Evolutionary conservation across 2,797 vertebrate genomes (phyloP).

Genomic region (Poeciliopsis gracilis): DNA sequence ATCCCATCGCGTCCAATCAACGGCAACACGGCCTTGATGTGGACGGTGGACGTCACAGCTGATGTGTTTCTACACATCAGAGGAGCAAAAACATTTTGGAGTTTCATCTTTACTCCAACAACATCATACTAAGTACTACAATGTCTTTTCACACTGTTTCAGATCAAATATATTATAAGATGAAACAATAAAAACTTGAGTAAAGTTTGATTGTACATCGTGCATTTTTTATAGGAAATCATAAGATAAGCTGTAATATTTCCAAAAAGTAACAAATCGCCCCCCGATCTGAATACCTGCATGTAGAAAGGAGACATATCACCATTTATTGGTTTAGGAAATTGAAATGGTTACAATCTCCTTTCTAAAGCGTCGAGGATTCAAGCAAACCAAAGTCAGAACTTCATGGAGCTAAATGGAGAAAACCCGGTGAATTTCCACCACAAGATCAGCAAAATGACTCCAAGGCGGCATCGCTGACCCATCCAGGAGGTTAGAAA

Average conservation of each 20-base stretch:
- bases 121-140: too few species aligned
- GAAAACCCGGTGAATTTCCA: background rate
- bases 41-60: background rate
- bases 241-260: background rate
- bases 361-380: background rate
- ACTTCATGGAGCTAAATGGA: background rate
- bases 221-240: background rate
- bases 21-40: background rate
- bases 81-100: background rate
- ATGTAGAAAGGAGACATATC: background rate
- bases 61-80: background rate
- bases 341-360: background rate
- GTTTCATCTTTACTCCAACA: background rate
- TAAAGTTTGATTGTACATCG: background rate
- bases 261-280: background rate
- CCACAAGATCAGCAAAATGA: background rate
- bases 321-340: background rate
- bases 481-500: background rate
- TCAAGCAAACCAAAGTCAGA: background rate
- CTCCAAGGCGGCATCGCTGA: background rate
- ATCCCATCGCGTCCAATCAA: background rate
- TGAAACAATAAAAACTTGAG: background rate
- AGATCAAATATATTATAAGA: background rate
- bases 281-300: background rate
- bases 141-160: background rate